Evolutionary conservation across 2,888 invertebrate genomes (phyloP), one percentile per base, ranked within the genome.

Genomic region (Pelosia muscerda): DNA sequence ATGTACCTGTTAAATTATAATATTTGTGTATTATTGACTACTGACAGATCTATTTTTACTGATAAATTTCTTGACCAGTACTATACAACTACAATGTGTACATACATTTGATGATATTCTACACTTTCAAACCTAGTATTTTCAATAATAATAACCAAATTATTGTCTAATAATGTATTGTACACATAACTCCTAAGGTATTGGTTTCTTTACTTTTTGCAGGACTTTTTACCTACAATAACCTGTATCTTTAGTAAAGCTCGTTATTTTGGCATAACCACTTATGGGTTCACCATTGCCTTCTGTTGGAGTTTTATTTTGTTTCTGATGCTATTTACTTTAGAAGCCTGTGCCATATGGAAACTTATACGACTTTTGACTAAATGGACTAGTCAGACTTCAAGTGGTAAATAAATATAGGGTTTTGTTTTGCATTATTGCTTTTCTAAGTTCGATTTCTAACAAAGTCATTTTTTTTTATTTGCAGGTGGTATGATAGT

Each of bases 181-280:
- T 42, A 15, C n/a, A n/a, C n/a, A n/a, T n/a, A n/a, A n/a, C n/a
- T n/a, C n/a, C n/a, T n/a, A 38, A 6, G 22, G 28, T 34, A 49
- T 11, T 56, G 22, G 13, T 34, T n/a, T 13, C 59, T 13, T 0
- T 26, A 19, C 42, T 25, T 26, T 68, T 87, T 86, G 26, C 81
- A 92, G 92, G 81, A 85, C 13, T 92, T 89, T 42, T 72, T 91
- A 0, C 75, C 84, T 0, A 85, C 85, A 1, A 49, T 91, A 49
- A 78, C 79, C 19, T 69, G 69, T 6, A 79, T 92, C 0, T 88
- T 93, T 25, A 75, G 74, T 0, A 66, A 78, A 5, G 87, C 89
- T 0, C 81, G 84, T 3, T 90, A 83, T 83, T 88, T 92, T 25
- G 92, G 92, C 0, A 82, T 93, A 10, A 86, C 90, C 0, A 75